A percentile compares a stretch with the other conserved stretches of the same genome.
These are phyloP conservation scores for Harmothoe impar DNA, from an alignment of 2,888 invertebrate genomes.

Conservation along the genomic window DNA sequence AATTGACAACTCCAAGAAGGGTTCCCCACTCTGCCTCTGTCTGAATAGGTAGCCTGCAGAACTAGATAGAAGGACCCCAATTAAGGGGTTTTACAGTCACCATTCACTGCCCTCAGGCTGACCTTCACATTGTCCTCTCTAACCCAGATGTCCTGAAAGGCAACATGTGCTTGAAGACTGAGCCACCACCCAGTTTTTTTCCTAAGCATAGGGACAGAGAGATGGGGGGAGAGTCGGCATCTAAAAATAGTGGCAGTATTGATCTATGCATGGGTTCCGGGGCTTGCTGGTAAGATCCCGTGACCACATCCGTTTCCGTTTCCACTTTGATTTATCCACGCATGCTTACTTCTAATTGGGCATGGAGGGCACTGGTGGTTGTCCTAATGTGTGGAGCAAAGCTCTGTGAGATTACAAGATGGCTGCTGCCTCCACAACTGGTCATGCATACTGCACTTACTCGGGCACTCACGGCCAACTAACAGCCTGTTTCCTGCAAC, in stretches of 20 bases:
- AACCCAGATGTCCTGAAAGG: background rate
- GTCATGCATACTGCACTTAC: too few species aligned
- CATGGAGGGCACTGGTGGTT: background rate
- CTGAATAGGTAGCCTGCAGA: too few species aligned
- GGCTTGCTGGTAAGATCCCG: background rate
- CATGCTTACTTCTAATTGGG: background rate
- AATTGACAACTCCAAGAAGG: too few species aligned
- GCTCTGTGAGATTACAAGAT: background rate
- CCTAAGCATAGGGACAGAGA: background rate
- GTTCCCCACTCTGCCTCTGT: too few species aligned
- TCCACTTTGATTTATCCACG: slow-evolving; percentile 18
- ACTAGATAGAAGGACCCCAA: too few species aligned
- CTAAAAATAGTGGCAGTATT: background rate
- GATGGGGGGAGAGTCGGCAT: background rate
- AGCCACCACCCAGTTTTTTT: background rate
- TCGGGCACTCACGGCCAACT: too few species aligned
- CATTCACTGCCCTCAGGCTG: too few species aligned
- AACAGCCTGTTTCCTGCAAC: too few species aligned
- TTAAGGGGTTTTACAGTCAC: too few species aligned
- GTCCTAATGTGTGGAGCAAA: background rate
- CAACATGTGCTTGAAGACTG: slow-evolving; percentile 2
- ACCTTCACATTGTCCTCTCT: background rate
- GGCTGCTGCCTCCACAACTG: background rate
- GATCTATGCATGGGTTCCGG: background rate
- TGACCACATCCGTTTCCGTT: slow-evolving; percentile 10